Base-by-base conservation (phyloP, 2,113 vertebrate genomes). In the Ochotona princeps region DNA sequence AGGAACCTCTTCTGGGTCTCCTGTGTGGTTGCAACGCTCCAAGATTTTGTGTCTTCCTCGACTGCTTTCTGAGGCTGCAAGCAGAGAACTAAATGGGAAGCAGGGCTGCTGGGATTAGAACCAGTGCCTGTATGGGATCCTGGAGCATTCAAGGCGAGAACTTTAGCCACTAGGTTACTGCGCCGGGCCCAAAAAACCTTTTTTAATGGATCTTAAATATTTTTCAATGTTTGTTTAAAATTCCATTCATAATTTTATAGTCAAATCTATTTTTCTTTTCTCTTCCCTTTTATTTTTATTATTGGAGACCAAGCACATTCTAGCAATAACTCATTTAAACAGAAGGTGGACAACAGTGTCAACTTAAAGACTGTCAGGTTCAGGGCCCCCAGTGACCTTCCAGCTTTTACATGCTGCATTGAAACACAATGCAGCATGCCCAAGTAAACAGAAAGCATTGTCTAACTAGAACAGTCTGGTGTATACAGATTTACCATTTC, bases 261-360 rank as follows among this genome's bases (percentile, higher is more conserved):
- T 11, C 2, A 90, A 72, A 49, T 20, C 9, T 78, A 28, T 11
- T 23, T 51, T 20, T 69, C 17, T 82, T 38, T 65, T 23, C 35
- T 63, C 54, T 74, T 15, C 1, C 0, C 3, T 8, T 2, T 12
- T 8, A 18, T 28, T n/a, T 0, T 5, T 8, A 2, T 12, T 8
- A 18, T 28, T n/a, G 49, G 18, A 44, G 60, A 30, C 23, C 20
- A n/a, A 25, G 2, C 54, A n/a, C 84, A 23, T 51, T 81, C 1
- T 9, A 81, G 25, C 25, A 44, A 25, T 79, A 81, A 38, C 21
- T 13, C 63, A 69, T 63, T 69, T 57, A 82, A 85, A 69, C 20
- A 72, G 38, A 51, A 84, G 30, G 21, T 35, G 12, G 32, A 65
- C 35, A 10, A 25, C 73, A 23, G 67, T 2, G 30, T 15, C 20